Conservation (phyloP, 2,888 invertebrate genomes). For the Drosophila austrosaltans region DNA sequence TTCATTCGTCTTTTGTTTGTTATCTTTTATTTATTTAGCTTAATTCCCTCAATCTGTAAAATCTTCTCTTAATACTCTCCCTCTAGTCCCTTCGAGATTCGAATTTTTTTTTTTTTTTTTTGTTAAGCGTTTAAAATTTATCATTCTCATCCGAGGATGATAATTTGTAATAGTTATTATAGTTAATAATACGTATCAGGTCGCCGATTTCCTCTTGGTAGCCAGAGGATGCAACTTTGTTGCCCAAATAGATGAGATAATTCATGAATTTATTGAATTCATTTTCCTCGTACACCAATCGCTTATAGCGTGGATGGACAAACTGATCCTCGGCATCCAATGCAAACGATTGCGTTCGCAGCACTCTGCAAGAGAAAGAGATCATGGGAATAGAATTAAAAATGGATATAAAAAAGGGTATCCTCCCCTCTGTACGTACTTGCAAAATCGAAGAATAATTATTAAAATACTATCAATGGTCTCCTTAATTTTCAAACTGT, state of each 20-base stretch:
- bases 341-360: slow-evolving; percentile 78
- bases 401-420: not conserved
- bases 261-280: slow-evolving; percentile 82
- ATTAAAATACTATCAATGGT: slow-evolving; percentile 89
- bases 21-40: not conserved
- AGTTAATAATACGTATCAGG: slow-evolving; percentile 82
- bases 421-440: slow-evolving; percentile 59
- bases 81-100: not conserved
- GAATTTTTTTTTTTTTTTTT: not conserved
- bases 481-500: slow-evolving; percentile 88
- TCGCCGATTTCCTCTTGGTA: slow-evolving; percentile 83
- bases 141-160: slow-evolving; percentile 14
- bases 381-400: not conserved
- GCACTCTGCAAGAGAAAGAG: slow-evolving; percentile 61
- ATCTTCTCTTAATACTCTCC: not conserved
- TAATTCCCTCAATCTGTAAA: not conserved
- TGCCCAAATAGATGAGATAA: slow-evolving; percentile 82
- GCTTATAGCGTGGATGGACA: slow-evolving; percentile 81
- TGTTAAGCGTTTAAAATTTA: slow-evolving; percentile 3
- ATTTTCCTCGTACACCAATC: slow-evolving; percentile 78
- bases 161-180: slow-evolving; percentile 81
- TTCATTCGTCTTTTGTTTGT: not conserved
- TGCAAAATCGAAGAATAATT: slow-evolving; percentile 86
- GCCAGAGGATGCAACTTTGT: slow-evolving; percentile 82
- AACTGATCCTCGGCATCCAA: slow-evolving; percentile 67